Conservation (phyloP, 1,140 invertebrate species). For the Brachionus calyciflorus region DNA sequence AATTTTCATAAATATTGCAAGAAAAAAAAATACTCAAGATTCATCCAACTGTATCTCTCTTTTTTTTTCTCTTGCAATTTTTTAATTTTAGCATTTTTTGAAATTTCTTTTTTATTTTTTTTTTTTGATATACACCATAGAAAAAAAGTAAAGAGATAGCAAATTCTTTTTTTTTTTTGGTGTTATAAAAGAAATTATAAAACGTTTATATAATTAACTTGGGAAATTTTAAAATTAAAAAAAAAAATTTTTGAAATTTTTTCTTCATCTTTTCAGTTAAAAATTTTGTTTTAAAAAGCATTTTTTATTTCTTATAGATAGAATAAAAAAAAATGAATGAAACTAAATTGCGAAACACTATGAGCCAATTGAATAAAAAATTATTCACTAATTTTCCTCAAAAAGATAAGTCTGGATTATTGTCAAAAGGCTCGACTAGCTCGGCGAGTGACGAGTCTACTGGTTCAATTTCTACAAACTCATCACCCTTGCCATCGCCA, state of each 20-base stretch:
- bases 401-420: neutral
- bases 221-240: slow-evolving; percentile 15
- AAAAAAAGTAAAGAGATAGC: neutral
- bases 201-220: neutral
- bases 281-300: neutral
- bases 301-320: neutral
- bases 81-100: slow-evolving; percentile 33
- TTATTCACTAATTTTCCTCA: neutral
- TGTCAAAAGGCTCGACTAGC: slow-evolving; percentile 30
- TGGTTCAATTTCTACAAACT: neutral
- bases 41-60: slow-evolving; percentile 42
- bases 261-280: neutral
- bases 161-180: neutral
- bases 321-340: slow-evolving; percentile 5
- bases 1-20: slow-evolving; percentile 37
- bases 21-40: slow-evolving; percentile 38
- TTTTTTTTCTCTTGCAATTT: neutral
- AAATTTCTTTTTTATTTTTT: slow-evolving; percentile 17
- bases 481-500: slow-evolving; percentile 17
- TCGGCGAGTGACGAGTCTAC: slow-evolving; percentile 7
- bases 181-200: slow-evolving; percentile 14
- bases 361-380: neutral
- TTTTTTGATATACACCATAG: neutral
- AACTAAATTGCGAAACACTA: neutral
- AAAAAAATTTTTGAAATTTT: neutral